Evolutionary conservation across 2,113 vertebrate species (phyloP), one percentile per base, ranked within the genome.

Genomic region (Campylomormyrus numenius): DNA sequence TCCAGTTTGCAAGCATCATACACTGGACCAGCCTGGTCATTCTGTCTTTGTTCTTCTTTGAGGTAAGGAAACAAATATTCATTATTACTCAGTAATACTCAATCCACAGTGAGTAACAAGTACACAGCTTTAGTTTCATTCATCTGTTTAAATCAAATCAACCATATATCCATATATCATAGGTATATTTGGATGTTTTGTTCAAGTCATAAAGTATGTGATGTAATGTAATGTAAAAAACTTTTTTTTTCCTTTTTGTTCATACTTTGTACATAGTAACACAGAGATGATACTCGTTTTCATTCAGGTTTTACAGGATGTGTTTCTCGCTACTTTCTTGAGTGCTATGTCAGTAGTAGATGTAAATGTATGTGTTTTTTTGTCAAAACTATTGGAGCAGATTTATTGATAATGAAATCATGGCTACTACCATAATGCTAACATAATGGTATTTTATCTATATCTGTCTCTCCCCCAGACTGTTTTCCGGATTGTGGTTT

Each of bases 21-120:
- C 98, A 99, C 94, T 99, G 98, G 98, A 97, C 99, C 97, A 99
- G 98, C 90, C 96, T 99, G 94, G 96, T 96, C 90, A 97, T 99
- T 89, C 97, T 99, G 15, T 99, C 97, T 4, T 94, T 98, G 93
- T 99, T 99, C 96, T 99, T 99, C 96, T 97, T 98, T 50, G 98
- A 99, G 98, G 98, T 99, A 95, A 95, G 97, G 95, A 35, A 80
- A 42, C 13, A 42, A 7, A 80, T 80, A 42, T 5, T 80, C 74
- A 88, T 31, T 46, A 84, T 88, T 52, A 31, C 74, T 15, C 31
- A 39, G 49, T 27, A 48, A 46, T 84, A 53, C n/a, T 89, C 83
- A 84, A 4, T 2, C 9, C 53, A 9, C 21, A 4, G 49, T 74
- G 50, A 70, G n/a, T 50, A 24, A 80, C 50, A 39, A 56, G 11